Conservation (phyloP, 2,888 invertebrate genomes). For the Mamestra brassicae region DNA sequence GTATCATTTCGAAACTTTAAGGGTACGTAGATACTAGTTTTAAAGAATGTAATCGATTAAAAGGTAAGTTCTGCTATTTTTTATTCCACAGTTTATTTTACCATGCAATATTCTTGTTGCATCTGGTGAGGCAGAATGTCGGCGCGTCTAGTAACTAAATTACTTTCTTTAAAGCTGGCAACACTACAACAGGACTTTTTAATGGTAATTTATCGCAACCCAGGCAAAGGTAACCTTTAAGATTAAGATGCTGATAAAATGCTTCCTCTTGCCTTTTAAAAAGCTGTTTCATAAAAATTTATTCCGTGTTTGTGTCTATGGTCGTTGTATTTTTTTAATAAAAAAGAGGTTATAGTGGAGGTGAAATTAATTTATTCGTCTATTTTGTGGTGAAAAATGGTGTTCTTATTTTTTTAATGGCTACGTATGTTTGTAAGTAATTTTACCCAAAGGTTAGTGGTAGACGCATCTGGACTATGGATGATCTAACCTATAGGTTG, state of each 20-base stretch:
- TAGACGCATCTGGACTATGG: slow-evolving; percentile 14
- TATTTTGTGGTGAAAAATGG: neutral
- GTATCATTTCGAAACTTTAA: neutral
- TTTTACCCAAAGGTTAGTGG: slow-evolving; percentile 24
- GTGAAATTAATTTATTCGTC: neutral
- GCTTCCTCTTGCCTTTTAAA: slow-evolving; percentile 8
- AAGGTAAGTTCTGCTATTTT: neutral
- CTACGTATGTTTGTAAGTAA: neutral
- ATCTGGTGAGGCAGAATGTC: slow-evolving; percentile 39
- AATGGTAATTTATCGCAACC: slow-evolving; percentile 36
- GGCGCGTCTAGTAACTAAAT: slow-evolving; percentile 42
- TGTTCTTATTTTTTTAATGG: neutral
- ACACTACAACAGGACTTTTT: slow-evolving; percentile 20
- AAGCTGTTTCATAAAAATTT: neutral
- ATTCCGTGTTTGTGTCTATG: neutral
- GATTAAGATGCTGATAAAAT: slow-evolving; percentile 47
- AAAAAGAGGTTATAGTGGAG: neutral
- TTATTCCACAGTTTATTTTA: slow-evolving; percentile 8
- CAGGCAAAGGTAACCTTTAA: slow-evolving; percentile 35
- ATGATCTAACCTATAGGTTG: neutral
- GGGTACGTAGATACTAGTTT: neutral
- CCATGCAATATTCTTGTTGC: slow-evolving; percentile 2
- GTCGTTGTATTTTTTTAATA: no score
- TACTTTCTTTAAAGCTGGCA: slow-evolving; percentile 46
- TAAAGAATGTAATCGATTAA: slow-evolving; percentile 7